phyloP scores from a whole-genome alignment of 2,113 vertebrate genomes.

The Ahaetulla prasina region DNA sequence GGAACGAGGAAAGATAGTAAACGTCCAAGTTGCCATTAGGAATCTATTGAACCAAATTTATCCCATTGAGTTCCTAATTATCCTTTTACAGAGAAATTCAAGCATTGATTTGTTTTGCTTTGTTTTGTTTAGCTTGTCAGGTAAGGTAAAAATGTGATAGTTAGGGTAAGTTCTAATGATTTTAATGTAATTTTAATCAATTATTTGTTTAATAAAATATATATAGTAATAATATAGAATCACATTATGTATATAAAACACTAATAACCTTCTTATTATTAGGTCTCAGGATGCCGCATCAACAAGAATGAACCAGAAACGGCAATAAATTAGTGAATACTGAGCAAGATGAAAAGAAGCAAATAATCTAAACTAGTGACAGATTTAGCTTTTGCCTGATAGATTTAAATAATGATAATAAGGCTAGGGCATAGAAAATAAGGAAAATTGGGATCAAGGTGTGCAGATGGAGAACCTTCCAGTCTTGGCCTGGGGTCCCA shows the following conservation, averaged over 20 bases:
- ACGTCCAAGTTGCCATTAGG: not conserved
- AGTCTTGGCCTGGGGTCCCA: not conserved
- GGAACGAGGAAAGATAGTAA: not conserved
- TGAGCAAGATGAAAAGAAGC: not conserved
- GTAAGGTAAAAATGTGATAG: not conserved
- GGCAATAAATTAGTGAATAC: not conserved
- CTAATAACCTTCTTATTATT: not conserved
- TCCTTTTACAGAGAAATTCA: not conserved
- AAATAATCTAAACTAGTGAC: not conserved
- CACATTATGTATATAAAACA: not conserved
- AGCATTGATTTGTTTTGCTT: not conserved
- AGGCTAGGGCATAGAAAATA: not conserved
- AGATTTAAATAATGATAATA: not conserved
- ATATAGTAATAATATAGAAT: not conserved
- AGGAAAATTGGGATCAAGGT: not conserved
- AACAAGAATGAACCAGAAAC: not conserved
- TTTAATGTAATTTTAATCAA: not conserved
- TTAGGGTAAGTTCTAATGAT: not conserved
- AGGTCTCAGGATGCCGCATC: not conserved
- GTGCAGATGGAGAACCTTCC: not conserved
- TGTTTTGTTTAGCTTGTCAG: not conserved
- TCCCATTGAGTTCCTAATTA: not conserved
- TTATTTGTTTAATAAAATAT: not conserved
- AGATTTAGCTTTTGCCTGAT: not conserved
- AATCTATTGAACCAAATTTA: not conserved